A percentile compares a stretch with the other conserved stretches of the same genome.
Evolutionary conservation across 2,113 vertebrate species (phyloP).

Genomic region (Eidolon helvum): DNA sequence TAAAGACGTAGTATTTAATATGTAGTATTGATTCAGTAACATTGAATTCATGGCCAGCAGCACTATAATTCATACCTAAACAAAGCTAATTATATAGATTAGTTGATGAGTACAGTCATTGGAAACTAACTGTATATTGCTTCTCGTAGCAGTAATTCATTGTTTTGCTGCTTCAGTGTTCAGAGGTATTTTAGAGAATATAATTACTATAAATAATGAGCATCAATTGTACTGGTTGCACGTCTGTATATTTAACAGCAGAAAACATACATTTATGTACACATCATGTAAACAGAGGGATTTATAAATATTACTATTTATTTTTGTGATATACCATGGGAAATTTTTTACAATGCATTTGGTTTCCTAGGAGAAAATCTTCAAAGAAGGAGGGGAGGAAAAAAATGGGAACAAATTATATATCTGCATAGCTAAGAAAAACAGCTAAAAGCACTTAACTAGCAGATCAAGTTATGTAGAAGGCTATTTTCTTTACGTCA

Average conservation of each 20-base stretch:
- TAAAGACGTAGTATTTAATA: neutral
- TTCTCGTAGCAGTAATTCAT: neutral
- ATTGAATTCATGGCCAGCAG: neutral
- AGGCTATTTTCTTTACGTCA: neutral
- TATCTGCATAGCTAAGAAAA: neutral
- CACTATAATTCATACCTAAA: neutral
- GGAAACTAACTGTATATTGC: neutral
- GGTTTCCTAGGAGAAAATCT: neutral
- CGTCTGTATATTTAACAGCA: neutral
- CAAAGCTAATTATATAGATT: neutral
- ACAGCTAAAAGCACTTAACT: neutral
- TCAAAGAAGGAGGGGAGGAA: neutral
- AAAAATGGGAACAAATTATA: neutral
- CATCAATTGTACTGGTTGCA: neutral
- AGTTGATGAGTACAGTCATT: neutral
- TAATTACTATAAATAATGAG: neutral
- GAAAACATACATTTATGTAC: neutral
- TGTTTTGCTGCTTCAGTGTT: neutral
- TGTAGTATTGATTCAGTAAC: no score
- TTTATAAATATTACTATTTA: neutral
- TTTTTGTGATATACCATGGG: neutral
- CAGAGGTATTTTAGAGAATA: neutral
- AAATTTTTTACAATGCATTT: neutral
- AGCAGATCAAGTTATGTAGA: neutral
- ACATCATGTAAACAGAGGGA: neutral